Percentiles rank a stretch among this genome's conserved stretches.
These are phyloP conservation scores for Scrobipalpa costella DNA, from an alignment of 2,888 invertebrate species.

Conservation along the genomic window DNA sequence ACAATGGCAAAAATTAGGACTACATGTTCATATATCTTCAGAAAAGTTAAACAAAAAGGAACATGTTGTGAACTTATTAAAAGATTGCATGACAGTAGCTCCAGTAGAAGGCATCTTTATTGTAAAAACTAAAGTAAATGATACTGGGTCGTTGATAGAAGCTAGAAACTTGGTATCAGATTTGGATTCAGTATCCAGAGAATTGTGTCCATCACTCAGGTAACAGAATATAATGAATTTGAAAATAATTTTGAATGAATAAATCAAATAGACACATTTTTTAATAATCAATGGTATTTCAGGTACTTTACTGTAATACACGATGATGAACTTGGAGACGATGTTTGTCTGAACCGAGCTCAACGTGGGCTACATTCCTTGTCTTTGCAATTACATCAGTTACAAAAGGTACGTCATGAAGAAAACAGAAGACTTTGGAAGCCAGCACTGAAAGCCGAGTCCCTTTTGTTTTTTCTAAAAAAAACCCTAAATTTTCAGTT, in stretches of 20 bases:
- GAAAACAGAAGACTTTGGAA: no score
- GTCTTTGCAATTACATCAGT: not conserved
- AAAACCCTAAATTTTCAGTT: not conserved
- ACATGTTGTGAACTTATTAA: not conserved
- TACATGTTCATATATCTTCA: not conserved
- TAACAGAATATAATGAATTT: not conserved
- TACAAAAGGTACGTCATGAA: constrained; percentile 19
- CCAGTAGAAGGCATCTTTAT: constrained; percentile 20
- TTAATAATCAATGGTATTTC: not conserved
- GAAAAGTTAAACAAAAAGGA: not conserved
- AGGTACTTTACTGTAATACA: constrained; percentile 15
- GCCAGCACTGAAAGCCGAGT: no score
- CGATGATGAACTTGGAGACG: not conserved
- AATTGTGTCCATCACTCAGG: constrained; percentile 18
- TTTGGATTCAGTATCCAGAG: constrained; percentile 2
- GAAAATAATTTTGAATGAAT: not conserved
- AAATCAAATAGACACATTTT: not conserved
- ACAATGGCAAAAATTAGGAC: not conserved
- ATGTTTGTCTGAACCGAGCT: constrained; percentile 1
- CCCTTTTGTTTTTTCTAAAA: not conserved
- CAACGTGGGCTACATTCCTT: not conserved
- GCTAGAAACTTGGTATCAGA: not conserved
- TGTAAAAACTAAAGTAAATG: not conserved
- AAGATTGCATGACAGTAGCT: not conserved
- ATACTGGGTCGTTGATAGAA: not conserved